Base-by-base conservation (phyloP, 1,140 invertebrate genomes). In the Pygmarrhopalites habei region DNA sequence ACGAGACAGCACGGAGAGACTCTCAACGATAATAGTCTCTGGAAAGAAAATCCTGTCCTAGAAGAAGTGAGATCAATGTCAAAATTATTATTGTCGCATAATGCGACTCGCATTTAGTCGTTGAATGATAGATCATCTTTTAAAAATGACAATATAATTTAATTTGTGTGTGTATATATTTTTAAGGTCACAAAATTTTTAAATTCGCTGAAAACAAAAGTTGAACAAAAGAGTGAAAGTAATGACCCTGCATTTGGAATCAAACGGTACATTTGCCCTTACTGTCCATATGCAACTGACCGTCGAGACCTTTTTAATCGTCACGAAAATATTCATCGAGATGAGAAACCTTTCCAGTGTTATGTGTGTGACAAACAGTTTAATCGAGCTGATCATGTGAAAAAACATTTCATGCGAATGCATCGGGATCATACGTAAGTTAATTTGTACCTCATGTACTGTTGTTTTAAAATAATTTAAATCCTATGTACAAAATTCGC, bases 251-350 rank as follows among this genome's bases (percentile, higher is more conserved):
- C n/a, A n/a, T n/a, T n/a, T n/a, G 69, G 66, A 26, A 66, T 62
- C 32, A 71, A 64, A 53, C 32, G 62, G 14, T 93, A 93, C 75
- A 86, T 82, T 26, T 94, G 91, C 77, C 83, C 80, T 5, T 86
- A 85, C 72, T 94, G 91, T 74, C 87, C 89, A 1, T 94, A 94
- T 74, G 87, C 89, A 0, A 93, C 90, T 0, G 90, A 96, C 74
- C 81, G 94, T 7, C 81, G 92, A 58, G 94, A 97, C 77, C 82
- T 98, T 51, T 96, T 90, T 75, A 95, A 92, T 1, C 83, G 93
- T 4, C 94, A 98, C 77, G 91, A 97, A 78, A 94, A 95, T 72
- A 96, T 97, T 63, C 94, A 98, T 72, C 83, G 88, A 62, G 88
- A 92, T 72, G 90, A 93, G 71, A 95, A 95, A 73, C 90, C 91